phyloP scores from a whole-genome alignment of 2,113 vertebrate genomes.

The Rutilus rutilus region DNA sequence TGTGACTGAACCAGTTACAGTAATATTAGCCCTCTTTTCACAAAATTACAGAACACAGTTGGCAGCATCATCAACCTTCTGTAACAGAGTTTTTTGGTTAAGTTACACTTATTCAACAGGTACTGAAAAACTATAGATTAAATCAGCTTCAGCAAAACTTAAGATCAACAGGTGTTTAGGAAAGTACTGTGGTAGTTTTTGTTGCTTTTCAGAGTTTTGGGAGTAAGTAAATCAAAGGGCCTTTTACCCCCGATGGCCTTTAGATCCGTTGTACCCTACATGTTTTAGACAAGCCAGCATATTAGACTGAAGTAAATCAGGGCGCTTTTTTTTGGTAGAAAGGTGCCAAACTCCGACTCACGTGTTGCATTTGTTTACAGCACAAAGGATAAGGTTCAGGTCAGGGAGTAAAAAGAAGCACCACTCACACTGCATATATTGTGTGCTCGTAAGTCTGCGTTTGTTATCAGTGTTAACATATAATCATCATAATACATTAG shows the following conservation, averaged over 20 bases:
- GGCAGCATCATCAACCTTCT: neutral
- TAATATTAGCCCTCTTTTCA: neutral
- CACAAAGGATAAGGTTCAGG: constrained; percentile 24
- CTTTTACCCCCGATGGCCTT: neutral
- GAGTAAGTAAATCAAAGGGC: neutral
- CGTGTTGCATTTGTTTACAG: constrained; percentile 38
- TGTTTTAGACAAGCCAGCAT: neutral
- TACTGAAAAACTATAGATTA: neutral
- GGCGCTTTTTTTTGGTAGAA: neutral
- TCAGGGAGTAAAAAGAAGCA: neutral
- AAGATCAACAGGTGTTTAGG: too few relatives aligned
- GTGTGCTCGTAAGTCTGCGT: constrained; percentile 55
- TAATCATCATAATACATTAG: constrained; percentile 51
- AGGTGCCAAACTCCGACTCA: constrained; percentile 23
- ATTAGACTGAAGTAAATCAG: constrained; percentile 17
- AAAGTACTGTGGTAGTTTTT: neutral
- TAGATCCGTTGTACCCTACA: constrained; percentile 32
- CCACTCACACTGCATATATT: constrained; percentile 31
- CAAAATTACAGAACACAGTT: neutral
- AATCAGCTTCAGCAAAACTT: neutral
- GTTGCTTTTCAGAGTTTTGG: neutral
- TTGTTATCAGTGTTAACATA: constrained; percentile 57
- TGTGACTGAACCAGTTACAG: neutral
- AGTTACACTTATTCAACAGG: neutral
- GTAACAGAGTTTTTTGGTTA: neutral